Conservation (phyloP, 2,888 invertebrate species). For the Argyresthia goedartella region DNA sequence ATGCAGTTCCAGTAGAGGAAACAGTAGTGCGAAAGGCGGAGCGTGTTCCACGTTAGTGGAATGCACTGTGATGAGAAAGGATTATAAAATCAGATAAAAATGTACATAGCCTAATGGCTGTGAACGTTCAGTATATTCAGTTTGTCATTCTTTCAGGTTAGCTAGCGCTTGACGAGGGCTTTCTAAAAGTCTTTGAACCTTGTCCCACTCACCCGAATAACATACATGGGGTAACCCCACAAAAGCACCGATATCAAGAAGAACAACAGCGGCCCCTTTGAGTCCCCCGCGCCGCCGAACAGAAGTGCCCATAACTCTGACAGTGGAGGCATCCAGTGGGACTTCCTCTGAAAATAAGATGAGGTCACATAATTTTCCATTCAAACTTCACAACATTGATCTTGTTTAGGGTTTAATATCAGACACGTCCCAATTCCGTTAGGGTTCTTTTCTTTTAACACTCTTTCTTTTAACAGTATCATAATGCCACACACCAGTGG, state of each 20-base stretch:
- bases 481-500: too few relatives aligned
- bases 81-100: not conserved
- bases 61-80: conserved; percentile 74
- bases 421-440: too few relatives aligned
- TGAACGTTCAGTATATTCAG: too few relatives aligned
- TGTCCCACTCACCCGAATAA: conserved; percentile 76
- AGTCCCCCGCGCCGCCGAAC: conserved; percentile 92
- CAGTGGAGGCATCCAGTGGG: conserved; percentile 89
- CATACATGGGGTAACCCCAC: conserved; percentile 96
- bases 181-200: too few relatives aligned
- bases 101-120: too few relatives aligned
- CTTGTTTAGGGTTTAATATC: too few relatives aligned
- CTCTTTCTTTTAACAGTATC: too few relatives aligned
- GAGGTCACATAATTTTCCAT: too few relatives aligned
- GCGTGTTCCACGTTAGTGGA: conserved; percentile 90
- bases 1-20: conserved; percentile 92
- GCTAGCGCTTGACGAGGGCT: too few relatives aligned
- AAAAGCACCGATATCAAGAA: conserved; percentile 87
- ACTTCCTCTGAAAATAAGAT: conserved; percentile 57
- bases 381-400: too few relatives aligned
- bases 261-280: conserved; percentile 88
- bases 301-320: conserved; percentile 91
- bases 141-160: too few relatives aligned
- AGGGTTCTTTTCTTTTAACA: too few relatives aligned
- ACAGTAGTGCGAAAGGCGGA: conserved; percentile 88